Conservation (phyloP, 2,113 vertebrate genomes). For the Anhinga rufa region DNA sequence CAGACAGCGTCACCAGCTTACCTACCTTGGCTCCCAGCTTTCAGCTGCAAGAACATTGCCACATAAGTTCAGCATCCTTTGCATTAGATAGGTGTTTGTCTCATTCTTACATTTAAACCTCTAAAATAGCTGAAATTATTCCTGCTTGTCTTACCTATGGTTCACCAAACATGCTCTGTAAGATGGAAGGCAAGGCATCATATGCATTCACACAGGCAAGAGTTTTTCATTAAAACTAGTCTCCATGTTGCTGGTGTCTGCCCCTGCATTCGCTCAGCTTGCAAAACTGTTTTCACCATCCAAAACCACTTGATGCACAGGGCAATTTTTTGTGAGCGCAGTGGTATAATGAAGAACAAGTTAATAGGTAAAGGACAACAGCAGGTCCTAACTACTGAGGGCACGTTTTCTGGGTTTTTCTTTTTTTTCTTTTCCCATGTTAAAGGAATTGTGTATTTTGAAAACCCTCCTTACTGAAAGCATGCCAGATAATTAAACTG, state of each 20-base stretch:
- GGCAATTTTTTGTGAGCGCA: not conserved
- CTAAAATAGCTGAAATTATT: not conserved
- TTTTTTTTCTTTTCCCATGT: not conserved
- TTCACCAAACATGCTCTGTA: not conserved
- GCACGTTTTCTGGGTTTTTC: accelerated
- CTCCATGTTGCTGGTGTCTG: not conserved
- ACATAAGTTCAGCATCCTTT: not conserved
- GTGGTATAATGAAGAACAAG: not conserved
- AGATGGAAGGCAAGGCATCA: not conserved
- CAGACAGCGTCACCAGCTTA: not conserved
- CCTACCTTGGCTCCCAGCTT: not conserved
- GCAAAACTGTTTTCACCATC: not conserved
- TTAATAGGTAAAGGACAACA: not conserved
- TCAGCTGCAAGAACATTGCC: not conserved
- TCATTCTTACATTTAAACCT: not conserved
- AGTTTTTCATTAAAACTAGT: not conserved
- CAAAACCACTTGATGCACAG: not conserved
- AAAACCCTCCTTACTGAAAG: not conserved
- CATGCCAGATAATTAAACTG: slow-evolving; percentile 27
- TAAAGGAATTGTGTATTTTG: not conserved
- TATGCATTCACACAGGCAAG: not conserved
- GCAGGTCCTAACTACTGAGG: not conserved
- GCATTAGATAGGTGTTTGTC: not conserved
- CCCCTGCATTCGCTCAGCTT: not conserved
- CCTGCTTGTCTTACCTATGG: not conserved